Evolutionary conservation across 2,797 vertebrate species (phyloP), one percentile per base, ranked within the genome.

Genomic region (Muscicapa comitata): DNA sequence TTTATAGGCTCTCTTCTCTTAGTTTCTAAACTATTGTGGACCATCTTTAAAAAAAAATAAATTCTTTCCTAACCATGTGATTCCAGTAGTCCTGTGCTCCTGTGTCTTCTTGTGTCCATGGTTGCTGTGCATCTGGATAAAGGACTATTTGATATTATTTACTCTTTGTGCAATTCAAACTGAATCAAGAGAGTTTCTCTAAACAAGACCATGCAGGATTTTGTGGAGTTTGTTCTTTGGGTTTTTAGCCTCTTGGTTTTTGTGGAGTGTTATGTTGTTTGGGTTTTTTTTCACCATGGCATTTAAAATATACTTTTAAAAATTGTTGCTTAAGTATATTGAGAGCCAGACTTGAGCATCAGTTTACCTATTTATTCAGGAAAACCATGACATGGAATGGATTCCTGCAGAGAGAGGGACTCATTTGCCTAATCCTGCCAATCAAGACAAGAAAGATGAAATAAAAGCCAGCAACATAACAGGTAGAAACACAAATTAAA

Each of bases 41-140:
- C 11, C 1, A 7, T 18, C 5, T 42, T 43, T 12, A 9, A 38
- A 15, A 15, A 47, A 76, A 73, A 47, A 40, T 6, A 18, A 17
- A 10, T 1, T 55, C 6, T 47, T 54, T 29, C 11, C 2, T 51
- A 62, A 55, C 13, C 8, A 10, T 0, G 0, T 23, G 35, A 18
- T 15, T 74, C 16, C 42, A 68, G 21, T 14, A 81, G 2, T 6
- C 38, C 19, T 28, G 13, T n/a, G 18, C 4, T 51, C 11, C 37
- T 1, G 0, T 37, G 21, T 23, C 9, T 23, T n/a, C 14, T 2
- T 28, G 15, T 19, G 18, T 28, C 21, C 4, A 0, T 6, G 19
- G 16, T 77, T 4, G 7, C 58, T 35, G 3, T 21, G 50, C 38
- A 65, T 14, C 3, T 71, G 13, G 16, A 62, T 26, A 53, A 67